Conservation (phyloP, 2,797 vertebrate species). For the Argya squamiceps region DNA sequence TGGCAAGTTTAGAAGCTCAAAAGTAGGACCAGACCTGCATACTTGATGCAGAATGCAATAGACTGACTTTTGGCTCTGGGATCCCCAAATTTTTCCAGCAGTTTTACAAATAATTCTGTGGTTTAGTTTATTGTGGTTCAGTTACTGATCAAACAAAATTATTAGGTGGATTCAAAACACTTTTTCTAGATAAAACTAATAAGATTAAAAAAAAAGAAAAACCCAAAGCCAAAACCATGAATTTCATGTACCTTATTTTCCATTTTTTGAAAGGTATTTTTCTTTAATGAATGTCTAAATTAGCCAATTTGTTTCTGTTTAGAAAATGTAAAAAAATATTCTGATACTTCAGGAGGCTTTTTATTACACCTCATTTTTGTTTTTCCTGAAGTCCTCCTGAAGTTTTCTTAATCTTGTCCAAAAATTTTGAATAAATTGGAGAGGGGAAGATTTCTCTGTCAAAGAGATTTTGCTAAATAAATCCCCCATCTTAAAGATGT, state of each 20-base stretch:
- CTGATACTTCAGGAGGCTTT: neutral
- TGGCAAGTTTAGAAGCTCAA: neutral
- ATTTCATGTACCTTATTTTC: neutral
- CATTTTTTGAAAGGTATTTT: neutral
- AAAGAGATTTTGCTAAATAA: neutral
- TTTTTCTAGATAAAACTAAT: neutral
- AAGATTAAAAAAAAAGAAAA: neutral
- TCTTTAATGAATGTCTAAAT: neutral
- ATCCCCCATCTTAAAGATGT: neutral
- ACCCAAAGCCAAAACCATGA: accelerated
- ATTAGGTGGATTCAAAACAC: neutral
- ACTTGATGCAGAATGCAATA: neutral
- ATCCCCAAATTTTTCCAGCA: neutral
- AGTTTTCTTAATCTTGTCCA: neutral
- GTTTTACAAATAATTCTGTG: neutral
- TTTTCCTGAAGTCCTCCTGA: neutral
- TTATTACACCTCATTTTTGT: neutral
- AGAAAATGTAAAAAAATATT: neutral
- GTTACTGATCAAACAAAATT: neutral
- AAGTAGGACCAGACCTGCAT: neutral
- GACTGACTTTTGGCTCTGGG: neutral
- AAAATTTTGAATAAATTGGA: neutral
- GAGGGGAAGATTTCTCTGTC: neutral
- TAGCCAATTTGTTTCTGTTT: neutral
- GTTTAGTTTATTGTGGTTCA: neutral